Percentiles rank a stretch among this genome's conserved stretches.
phyloP scores from a whole-genome alignment of 2,113 vertebrate genomes.

The Oreamnos americanus region DNA sequence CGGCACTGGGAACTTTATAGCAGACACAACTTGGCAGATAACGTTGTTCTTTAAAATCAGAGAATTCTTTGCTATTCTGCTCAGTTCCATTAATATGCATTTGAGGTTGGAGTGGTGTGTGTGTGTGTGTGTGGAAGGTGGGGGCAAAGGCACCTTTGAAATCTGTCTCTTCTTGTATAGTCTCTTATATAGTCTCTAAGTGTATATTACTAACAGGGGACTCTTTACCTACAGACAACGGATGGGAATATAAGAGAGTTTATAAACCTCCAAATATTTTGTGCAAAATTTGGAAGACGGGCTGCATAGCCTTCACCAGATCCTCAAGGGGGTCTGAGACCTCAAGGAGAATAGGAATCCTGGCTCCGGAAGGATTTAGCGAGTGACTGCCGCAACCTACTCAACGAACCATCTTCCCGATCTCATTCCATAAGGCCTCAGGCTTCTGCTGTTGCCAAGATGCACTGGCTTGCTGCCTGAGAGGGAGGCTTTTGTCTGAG shows the following conservation, averaged over 20 bases:
- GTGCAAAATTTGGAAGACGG: not conserved
- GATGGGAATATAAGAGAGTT: not conserved
- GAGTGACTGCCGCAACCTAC: not conserved
- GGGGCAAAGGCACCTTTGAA: not conserved
- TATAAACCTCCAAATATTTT: not conserved
- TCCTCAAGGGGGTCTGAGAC: not conserved
- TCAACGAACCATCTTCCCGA: not conserved
- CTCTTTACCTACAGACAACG: not conserved
- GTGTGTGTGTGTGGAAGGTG: not conserved
- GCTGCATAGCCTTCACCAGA: not conserved
- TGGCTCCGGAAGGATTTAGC: not conserved
- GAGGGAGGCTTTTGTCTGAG: constrained; percentile 57
- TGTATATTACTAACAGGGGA: not conserved
- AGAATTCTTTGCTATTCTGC: not conserved
- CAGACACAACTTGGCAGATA: not conserved
- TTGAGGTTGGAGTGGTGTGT: not conserved
- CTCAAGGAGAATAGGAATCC: not conserved
- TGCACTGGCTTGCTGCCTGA: not conserved
- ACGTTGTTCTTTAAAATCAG: not conserved
- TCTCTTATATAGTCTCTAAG: not conserved
- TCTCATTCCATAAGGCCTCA: not conserved
- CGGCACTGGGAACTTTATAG: not conserved
- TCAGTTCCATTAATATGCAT: not conserved
- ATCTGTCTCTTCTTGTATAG: not conserved
- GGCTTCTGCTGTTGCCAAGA: constrained; percentile 38